Percentiles rank a stretch among this genome's conserved stretches.
These are phyloP conservation scores for Notarius quadriscutis DNA, from an alignment of 2,113 vertebrate species.

Conservation along the genomic window DNA sequence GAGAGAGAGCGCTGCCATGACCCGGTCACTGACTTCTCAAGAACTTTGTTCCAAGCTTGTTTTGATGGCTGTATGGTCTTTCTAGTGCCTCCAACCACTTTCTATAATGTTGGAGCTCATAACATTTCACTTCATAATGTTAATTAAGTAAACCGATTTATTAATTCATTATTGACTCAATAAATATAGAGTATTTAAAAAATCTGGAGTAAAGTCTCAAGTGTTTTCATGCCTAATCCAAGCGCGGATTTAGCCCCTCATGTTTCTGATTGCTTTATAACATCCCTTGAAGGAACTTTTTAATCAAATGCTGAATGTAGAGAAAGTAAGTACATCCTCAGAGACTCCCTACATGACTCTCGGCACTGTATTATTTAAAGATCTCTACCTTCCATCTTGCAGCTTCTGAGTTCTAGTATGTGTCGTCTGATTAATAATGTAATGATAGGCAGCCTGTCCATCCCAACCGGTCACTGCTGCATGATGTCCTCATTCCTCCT, in stretches of 20 bases:
- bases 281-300: neutral
- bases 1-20: no score
- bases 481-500: neutral
- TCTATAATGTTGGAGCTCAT: no score
- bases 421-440: constrained; percentile 44
- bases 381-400: neutral
- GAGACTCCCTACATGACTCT: neutral
- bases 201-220: neutral
- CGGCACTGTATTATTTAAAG: constrained; percentile 45
- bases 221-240: neutral
- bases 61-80: neutral
- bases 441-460: constrained; percentile 29
- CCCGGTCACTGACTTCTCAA: neutral
- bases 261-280: neutral
- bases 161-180: neutral
- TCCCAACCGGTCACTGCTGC: neutral
- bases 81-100: neutral
- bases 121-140: no score
- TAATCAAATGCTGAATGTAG: neutral
- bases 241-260: neutral
- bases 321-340: neutral
- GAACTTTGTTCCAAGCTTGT: neutral
- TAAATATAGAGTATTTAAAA: neutral
- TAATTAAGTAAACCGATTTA: neutral
- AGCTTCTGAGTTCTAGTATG: neutral